Conservation (phyloP, 35 echinoderm and acorn worm genomes). For the Diadema setosum region DNA sequence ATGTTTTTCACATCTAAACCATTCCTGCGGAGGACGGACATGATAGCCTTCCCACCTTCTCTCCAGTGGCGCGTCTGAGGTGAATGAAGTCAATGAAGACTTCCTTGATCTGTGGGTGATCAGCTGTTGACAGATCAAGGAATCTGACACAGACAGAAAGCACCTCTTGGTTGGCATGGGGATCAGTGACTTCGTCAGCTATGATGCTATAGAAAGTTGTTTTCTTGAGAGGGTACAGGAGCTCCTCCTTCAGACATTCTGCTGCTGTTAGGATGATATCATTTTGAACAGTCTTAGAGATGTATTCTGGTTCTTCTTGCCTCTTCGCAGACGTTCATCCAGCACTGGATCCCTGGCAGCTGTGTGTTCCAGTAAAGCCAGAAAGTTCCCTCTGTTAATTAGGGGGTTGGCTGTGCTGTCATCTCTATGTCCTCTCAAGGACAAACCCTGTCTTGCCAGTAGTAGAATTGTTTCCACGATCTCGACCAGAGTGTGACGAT, state of each 20-base stretch:
- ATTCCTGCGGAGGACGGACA: not conserved
- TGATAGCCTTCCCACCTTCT: not conserved
- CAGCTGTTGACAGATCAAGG: not conserved
- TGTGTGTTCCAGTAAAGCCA: conserved; percentile 14
- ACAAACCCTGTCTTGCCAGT: not conserved
- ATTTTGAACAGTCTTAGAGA: conserved; percentile 32
- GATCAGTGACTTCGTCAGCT: conserved; percentile 32
- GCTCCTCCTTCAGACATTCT: not conserved
- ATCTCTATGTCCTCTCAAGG: conserved; percentile 37
- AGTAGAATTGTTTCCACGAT: conserved; percentile 13
- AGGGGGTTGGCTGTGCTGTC: conserved; percentile 23
- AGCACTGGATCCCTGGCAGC: conserved; percentile 5
- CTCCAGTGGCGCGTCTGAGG: not conserved
- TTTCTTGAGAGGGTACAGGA: not conserved
- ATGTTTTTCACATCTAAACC: not conserved
- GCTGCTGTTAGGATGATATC: not conserved
- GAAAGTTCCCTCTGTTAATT: conserved; percentile 26
- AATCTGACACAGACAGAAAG: conserved; percentile 10
- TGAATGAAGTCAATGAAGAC: conserved; percentile 16
- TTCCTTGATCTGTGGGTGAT: not conserved
- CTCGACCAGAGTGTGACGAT: not conserved
- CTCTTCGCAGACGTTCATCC: not conserved
- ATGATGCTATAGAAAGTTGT: conserved; percentile 5
- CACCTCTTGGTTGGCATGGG: conserved; percentile 6
- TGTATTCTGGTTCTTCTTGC: conserved; percentile 31